Percentiles rank a stretch among this genome's conserved stretches.
These are phyloP conservation scores for Vanessa atalanta DNA, from an alignment of 1,140 invertebrate genomes.

Conservation along the genomic window DNA sequence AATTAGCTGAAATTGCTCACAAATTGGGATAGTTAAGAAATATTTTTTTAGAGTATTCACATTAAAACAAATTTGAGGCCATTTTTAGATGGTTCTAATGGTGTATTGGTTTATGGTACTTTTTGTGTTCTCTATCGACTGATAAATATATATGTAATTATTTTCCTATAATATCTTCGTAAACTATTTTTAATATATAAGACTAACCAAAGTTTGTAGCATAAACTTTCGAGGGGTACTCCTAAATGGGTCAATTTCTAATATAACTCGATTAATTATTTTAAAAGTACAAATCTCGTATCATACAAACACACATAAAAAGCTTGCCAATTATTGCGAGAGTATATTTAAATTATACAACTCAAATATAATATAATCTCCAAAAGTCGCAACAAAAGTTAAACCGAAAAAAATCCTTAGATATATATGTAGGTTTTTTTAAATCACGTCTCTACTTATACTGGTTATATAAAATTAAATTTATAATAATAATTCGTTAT, in stretches of 20 bases:
- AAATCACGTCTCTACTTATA: too few relatives aligned
- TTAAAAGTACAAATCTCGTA: too few relatives aligned
- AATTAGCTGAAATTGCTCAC: conserved; percentile 69
- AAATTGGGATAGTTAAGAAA: conserved; percentile 47
- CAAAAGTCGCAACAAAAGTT: too few relatives aligned
- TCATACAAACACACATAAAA: neutral
- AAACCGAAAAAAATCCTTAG: too few relatives aligned
- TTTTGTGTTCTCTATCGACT: conserved; percentile 1
- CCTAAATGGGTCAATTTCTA: neutral
- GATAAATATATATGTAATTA: conserved; percentile 10
- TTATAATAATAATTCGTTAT: too few relatives aligned
- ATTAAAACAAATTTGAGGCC: conserved; percentile 3
- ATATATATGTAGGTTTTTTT: too few relatives aligned
- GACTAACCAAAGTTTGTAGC: neutral
- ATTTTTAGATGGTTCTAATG: neutral
- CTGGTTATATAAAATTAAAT: too few relatives aligned
- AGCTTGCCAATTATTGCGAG: neutral
- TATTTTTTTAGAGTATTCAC: neutral
- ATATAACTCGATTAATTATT: too few relatives aligned
- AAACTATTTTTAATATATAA: neutral
- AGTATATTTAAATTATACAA: too few relatives aligned
- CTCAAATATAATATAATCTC: too few relatives aligned
- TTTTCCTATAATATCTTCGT: neutral
- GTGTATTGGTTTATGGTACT: conserved; percentile 2
- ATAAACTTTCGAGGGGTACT: neutral